phyloP scores from a whole-genome alignment of 2,113 vertebrate genomes.

The Theropithecus gelada region DNA sequence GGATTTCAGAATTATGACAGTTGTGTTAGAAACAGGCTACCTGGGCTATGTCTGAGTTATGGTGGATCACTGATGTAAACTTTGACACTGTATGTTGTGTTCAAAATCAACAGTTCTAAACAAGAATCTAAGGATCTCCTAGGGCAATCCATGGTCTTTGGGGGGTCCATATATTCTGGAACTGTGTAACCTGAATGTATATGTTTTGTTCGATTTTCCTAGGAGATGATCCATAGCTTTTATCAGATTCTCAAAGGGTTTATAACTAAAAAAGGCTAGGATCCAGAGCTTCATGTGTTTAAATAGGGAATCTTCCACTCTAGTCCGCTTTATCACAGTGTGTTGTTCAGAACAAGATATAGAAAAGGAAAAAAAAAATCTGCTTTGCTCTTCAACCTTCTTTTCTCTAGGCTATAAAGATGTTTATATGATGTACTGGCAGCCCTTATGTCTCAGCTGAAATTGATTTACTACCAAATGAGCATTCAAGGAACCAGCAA shows the following conservation, averaged over 20 bases:
- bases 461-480: neutral
- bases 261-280: neutral
- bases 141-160: neutral
- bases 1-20: neutral
- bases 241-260: neutral
- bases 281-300: neutral
- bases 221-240: neutral
- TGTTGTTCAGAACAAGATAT: neutral
- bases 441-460: neutral
- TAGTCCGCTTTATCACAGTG: neutral
- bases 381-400: neutral
- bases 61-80: neutral
- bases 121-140: neutral
- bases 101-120: conserved; percentile 23
- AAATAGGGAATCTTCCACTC: neutral
- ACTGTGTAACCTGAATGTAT: neutral
- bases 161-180: neutral
- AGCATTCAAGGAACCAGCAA: neutral
- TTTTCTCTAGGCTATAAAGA: neutral
- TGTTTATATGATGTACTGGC: neutral
- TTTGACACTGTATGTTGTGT: neutral
- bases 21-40: neutral
- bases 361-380: neutral
- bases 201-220: neutral
- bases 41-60: neutral